These are phyloP conservation scores for Zaprionus vittiger DNA, from an alignment of 1,140 invertebrate species.

Conservation along the genomic window DNA sequence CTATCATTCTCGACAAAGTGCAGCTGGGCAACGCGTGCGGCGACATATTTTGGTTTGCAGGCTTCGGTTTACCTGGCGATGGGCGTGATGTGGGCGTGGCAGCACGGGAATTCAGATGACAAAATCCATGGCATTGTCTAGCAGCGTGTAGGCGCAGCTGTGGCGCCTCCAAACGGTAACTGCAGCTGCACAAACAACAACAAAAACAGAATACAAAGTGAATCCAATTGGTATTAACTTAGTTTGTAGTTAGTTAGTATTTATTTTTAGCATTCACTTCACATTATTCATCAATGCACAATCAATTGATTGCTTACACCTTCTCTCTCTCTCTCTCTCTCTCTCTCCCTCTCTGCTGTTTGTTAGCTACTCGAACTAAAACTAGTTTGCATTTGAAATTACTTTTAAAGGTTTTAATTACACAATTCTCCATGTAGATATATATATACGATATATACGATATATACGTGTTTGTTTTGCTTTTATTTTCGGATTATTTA, in stretches of 20 bases:
- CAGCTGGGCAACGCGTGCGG: slow-evolving; percentile 2
- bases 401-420: slow-evolving; percentile 78
- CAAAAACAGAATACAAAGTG: slow-evolving; percentile 46
- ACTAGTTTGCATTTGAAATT: slow-evolving; percentile 64
- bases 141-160: slow-evolving; percentile 73
- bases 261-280: slow-evolving; percentile 62
- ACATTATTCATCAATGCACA: slow-evolving; percentile 74
- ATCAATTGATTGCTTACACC: slow-evolving; percentile 65
- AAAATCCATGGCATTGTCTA: slow-evolving; percentile 82
- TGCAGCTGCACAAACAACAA: slow-evolving; percentile 48
- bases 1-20: not conserved
- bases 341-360: slow-evolving; percentile 51
- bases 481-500: slow-evolving; percentile 48
- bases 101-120: slow-evolving; percentile 62
- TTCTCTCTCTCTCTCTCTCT: slow-evolving; percentile 37
- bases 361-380: slow-evolving; percentile 73
- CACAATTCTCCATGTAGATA: slow-evolving; percentile 65
- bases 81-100: not conserved
- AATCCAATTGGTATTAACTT: slow-evolving; percentile 26
- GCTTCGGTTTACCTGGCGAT: slow-evolving; percentile 63
- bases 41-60: slow-evolving; percentile 27
- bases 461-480: slow-evolving; percentile 24
- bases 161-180: slow-evolving; percentile 77
- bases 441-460: slow-evolving; percentile 11
- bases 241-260: slow-evolving; percentile 54